phyloP scores from a whole-genome alignment of 2,797 vertebrate genomes.

The Glyptemys insculpta region DNA sequence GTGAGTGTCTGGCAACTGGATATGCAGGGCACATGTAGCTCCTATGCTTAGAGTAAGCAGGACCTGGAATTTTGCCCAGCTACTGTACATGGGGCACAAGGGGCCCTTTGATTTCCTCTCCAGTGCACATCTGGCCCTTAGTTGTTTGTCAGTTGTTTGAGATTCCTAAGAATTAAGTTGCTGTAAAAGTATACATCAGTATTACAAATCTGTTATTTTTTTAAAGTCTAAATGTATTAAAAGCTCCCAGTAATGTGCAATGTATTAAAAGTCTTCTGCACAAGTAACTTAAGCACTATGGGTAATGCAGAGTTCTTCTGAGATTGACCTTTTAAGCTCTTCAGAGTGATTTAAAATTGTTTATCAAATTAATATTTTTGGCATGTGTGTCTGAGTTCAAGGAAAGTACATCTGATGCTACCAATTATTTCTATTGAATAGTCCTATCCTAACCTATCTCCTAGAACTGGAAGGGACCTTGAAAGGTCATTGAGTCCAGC shows the following conservation, averaged over 20 bases:
- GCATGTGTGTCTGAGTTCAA: neutral
- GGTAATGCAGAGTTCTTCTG: neutral
- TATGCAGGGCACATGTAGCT: neutral
- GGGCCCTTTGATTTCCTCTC: neutral
- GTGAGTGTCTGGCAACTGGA: neutral
- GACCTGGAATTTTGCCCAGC: neutral
- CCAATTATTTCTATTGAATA: rapidly evolving
- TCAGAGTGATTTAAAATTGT: neutral
- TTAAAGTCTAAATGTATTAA: neutral
- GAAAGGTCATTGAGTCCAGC: no score
- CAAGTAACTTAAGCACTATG: neutral
- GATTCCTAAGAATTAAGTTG: neutral
- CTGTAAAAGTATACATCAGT: neutral
- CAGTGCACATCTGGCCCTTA: neutral
- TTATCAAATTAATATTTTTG: neutral
- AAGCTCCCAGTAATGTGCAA: neutral
- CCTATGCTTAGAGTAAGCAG: neutral
- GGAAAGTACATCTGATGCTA: neutral
- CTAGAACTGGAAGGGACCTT: no score
- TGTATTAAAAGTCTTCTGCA: neutral
- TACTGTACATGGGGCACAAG: neutral
- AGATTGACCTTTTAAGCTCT: neutral
- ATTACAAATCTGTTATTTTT: neutral
- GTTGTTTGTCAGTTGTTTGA: neutral
- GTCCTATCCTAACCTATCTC: neutral